Conservation (phyloP, 92 coral and sea anemone genomes). For the Zoanthus sansibaricus region DNA sequence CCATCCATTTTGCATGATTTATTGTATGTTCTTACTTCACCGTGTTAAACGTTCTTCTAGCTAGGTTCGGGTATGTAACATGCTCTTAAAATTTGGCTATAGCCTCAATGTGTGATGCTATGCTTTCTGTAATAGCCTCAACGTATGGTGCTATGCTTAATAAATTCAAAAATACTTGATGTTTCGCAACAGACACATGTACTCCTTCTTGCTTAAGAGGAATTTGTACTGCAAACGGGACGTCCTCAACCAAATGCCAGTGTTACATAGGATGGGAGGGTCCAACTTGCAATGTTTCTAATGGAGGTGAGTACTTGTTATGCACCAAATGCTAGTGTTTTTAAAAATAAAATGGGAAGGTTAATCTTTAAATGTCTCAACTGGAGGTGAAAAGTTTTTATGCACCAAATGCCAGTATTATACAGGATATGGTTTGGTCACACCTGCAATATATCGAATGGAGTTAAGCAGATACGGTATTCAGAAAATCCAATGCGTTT, state of each 20-base stretch:
- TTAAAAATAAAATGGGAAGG: conserved; percentile 89
- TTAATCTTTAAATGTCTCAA: conserved; percentile 75
- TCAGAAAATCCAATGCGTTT: too few species aligned
- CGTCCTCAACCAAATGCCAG: conserved; percentile 74
- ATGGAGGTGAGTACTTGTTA: conserved; percentile 76
- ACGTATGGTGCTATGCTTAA: too few species aligned
- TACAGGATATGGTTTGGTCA: conserved; percentile 91
- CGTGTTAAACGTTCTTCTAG: too few species aligned
- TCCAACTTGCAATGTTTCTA: conserved; percentile 76
- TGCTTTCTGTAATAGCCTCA: too few species aligned
- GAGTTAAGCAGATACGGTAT: too few species aligned
- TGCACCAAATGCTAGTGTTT: conserved; percentile 64
- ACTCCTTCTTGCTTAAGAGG: conserved; percentile 88
- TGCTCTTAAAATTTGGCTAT: too few species aligned
- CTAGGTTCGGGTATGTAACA: too few species aligned
- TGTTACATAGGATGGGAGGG: conserved; percentile 99
- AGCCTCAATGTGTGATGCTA: too few species aligned
- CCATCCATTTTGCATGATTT: too few species aligned
- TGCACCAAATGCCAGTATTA: conserved; percentile 67
- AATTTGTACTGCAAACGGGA: conserved; percentile 87
- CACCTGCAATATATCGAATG: conserved; percentile 77
- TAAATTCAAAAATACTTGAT: neutral
- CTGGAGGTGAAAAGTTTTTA: conserved; percentile 76
- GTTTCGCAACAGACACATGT: conserved; percentile 68
- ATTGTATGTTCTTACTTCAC: too few species aligned